phyloP scores from a whole-genome alignment of 2,113 vertebrate species.

The Trogon melanurus region DNA sequence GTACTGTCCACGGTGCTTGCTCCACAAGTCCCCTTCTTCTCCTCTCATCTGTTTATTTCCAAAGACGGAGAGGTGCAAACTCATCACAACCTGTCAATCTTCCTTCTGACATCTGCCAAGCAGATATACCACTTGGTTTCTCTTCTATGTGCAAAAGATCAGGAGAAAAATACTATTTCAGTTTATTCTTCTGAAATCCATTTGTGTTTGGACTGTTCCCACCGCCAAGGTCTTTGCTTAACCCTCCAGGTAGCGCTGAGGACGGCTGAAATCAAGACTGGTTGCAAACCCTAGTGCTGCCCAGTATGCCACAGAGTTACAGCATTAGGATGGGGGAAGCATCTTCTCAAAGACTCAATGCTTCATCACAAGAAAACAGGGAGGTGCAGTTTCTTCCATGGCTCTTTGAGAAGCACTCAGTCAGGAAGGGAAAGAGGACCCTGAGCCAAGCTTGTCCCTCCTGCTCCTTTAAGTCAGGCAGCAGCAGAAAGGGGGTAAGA shows the following conservation, averaged over 20 bases:
- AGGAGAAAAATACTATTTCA: background rate
- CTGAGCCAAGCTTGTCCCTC: background rate
- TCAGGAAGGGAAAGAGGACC: background rate
- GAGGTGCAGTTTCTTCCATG: background rate
- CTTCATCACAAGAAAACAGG: background rate
- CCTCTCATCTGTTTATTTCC: background rate
- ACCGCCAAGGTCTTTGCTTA: background rate
- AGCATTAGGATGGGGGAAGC: background rate
- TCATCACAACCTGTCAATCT: background rate
- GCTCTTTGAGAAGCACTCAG: background rate
- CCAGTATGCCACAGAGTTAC: fast-evolving
- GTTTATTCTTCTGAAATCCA: background rate
- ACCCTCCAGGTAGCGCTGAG: background rate
- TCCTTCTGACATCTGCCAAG: background rate
- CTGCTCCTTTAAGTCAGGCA: background rate
- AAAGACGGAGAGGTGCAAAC: background rate
- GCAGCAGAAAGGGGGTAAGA: background rate
- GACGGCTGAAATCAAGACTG: background rate
- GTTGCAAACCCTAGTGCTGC: background rate
- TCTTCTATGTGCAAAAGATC: background rate
- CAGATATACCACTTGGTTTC: background rate
- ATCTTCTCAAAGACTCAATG: background rate
- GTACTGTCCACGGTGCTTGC: background rate
- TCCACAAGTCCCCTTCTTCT: background rate
- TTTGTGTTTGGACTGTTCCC: background rate